These are phyloP conservation scores for Nasonia vitripennis DNA, from an alignment of 1,140 invertebrate species.

Conservation along the genomic window DNA sequence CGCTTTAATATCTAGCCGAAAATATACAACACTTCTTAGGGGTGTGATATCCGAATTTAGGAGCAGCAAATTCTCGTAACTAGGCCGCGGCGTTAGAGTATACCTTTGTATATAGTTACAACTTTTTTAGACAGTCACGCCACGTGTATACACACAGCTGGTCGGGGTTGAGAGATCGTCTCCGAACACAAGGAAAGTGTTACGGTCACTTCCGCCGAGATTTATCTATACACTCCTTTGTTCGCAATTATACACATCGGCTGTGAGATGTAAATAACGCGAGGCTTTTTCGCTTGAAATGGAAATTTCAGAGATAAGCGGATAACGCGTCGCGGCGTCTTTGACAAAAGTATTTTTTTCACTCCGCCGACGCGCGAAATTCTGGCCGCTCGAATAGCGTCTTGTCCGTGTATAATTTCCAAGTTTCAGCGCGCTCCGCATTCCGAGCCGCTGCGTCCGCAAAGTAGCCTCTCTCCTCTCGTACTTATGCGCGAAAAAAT, in stretches of 20 bases:
- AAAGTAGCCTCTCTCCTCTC: background rate
- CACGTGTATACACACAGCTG: too few relatives aligned
- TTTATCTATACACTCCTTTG: background rate
- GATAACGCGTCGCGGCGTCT: background rate
- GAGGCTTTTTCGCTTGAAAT: background rate
- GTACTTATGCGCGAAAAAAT: too few relatives aligned
- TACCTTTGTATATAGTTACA: too few relatives aligned
- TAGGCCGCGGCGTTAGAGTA: too few relatives aligned
- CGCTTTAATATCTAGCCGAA: background rate
- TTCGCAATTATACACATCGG: background rate
- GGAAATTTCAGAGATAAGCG: background rate
- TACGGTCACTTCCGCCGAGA: background rate
- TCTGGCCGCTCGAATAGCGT: background rate
- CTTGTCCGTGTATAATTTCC: background rate
- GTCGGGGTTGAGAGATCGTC: too few relatives aligned
- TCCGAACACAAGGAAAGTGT: background rate
- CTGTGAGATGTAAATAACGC: background rate
- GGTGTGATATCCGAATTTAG: too few relatives aligned
- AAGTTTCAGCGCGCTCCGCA: background rate
- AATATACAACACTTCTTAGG: background rate
- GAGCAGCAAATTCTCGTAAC: too few relatives aligned
- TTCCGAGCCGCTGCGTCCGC: too few relatives aligned
- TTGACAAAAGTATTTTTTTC: background rate
- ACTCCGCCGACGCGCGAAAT: background rate
- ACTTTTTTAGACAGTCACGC: too few relatives aligned